Conservation (phyloP, 2,797 vertebrate species). For the Aphelocoma californica region DNA sequence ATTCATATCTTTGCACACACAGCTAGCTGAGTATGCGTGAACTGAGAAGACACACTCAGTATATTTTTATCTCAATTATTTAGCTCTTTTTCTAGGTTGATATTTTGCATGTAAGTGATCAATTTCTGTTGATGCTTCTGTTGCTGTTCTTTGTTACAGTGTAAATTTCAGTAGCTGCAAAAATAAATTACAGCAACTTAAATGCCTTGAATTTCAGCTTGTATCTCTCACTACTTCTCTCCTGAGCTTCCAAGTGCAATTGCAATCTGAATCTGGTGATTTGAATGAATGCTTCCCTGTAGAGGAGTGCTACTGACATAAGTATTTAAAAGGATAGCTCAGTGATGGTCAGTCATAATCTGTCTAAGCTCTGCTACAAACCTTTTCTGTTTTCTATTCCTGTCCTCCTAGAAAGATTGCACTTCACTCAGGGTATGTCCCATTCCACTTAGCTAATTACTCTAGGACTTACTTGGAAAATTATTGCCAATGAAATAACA, state of each 20-base stretch:
- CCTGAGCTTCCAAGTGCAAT: not conserved
- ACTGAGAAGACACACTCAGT: not conserved
- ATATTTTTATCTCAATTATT: not conserved
- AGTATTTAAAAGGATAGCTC: not conserved
- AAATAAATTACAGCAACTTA: not conserved
- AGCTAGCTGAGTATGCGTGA: not conserved
- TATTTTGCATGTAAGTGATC: not conserved
- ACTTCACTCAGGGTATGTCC: not conserved
- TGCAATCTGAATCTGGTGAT: not conserved
- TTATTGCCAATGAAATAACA: not conserved
- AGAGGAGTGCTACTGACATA: not conserved
- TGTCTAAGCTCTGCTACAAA: not conserved
- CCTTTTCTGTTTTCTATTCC: not conserved
- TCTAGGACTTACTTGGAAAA: not conserved
- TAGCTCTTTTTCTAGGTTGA: not conserved
- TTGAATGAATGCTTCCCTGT: not conserved
- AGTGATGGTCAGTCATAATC: not conserved
- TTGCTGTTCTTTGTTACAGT: not conserved
- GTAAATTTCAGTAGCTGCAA: not conserved
- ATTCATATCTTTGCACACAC: not conserved
- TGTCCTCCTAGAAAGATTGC: not conserved
- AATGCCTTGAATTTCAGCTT: not conserved
- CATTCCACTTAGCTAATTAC: not conserved
- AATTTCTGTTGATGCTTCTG: not conserved
- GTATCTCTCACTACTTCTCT: not conserved